These are phyloP conservation scores for Asteroscopus sphinx DNA, from an alignment of 2,888 invertebrate species.

Conservation along the genomic window DNA sequence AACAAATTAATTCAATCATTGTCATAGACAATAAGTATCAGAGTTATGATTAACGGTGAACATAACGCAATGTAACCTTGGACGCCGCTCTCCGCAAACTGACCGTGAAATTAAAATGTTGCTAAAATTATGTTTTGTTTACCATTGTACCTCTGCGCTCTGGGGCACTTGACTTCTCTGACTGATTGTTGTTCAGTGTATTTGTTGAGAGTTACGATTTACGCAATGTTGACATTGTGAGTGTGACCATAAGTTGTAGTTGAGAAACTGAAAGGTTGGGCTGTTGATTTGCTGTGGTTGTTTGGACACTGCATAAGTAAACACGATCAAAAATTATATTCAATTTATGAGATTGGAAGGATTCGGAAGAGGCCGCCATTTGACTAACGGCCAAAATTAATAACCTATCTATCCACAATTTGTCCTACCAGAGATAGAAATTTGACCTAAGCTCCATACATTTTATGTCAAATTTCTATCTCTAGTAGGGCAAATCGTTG, in stretches of 20 bases:
- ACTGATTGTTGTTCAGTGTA: conserved; percentile 12
- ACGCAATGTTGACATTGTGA: conserved; percentile 21
- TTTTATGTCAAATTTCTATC: too few relatives aligned
- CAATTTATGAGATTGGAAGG: too few relatives aligned
- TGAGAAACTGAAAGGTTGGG: neutral
- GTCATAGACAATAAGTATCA: conserved; percentile 19
- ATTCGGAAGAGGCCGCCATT: too few relatives aligned
- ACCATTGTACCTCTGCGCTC: conserved; percentile 34
- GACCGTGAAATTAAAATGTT: conserved; percentile 57
- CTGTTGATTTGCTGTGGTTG: too few relatives aligned
- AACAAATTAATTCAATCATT: too few relatives aligned
- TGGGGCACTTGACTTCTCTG: conserved; percentile 17
- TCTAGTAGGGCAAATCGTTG: too few relatives aligned
- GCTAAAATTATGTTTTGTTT: conserved; percentile 45
- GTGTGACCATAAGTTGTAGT: conserved; percentile 21
- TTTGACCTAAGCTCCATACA: too few relatives aligned
- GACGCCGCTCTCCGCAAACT: conserved; percentile 45
- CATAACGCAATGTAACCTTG: conserved; percentile 53
- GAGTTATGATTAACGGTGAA: conserved; percentile 50
- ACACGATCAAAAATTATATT: too few relatives aligned
- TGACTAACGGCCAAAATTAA: too few relatives aligned
- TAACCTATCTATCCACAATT: too few relatives aligned
- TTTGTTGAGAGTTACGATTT: neutral
- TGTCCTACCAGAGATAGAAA: too few relatives aligned
- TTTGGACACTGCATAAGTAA: too few relatives aligned